A percentile compares a stretch with the other conserved stretches of the same genome.
Evolutionary conservation across 2,797 vertebrate species (phyloP).

Genomic region (Jordanella pulchra): DNA sequence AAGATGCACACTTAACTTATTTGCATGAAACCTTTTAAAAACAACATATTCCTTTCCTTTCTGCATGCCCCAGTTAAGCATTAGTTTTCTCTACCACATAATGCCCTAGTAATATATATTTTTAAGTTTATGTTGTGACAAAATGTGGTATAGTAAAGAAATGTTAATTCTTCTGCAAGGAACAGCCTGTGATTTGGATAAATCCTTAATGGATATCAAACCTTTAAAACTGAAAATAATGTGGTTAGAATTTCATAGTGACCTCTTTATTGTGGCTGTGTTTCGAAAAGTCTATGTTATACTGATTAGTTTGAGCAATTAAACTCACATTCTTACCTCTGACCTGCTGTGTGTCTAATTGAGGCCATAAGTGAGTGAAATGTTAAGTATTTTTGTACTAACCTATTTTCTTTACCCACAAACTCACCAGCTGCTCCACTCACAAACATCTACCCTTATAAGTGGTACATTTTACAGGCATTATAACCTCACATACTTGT

Average conservation of each 20-base stretch:
- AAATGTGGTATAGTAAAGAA: neutral
- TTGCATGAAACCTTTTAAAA: neutral
- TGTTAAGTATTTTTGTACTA: conserved; percentile 36
- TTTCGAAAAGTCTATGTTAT: neutral
- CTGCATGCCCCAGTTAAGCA: neutral
- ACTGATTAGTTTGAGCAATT: neutral
- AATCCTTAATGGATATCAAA: neutral
- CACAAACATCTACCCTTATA: conserved; percentile 5
- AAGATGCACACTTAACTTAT: neutral
- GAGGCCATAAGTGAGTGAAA: conserved; percentile 56
- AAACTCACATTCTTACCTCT: conserved; percentile 27
- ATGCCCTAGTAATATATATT: neutral
- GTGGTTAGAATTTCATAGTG: neutral
- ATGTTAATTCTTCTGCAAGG: neutral
- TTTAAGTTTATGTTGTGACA: neutral
- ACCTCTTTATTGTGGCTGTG: neutral
- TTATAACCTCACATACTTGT: conserved; percentile 29
- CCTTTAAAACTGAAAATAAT: neutral
- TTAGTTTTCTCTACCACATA: too few relatives aligned
- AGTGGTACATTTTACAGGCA: conserved; percentile 24
- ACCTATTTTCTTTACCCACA: conserved; percentile 30
- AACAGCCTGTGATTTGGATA: neutral
- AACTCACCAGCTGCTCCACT: conserved; percentile 21
- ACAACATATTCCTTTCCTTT: neutral
- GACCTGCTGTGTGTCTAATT: conserved; percentile 45